Evolutionary conservation across 2,797 vertebrate species (phyloP).

Genomic region (Telmatherina bonti): DNA sequence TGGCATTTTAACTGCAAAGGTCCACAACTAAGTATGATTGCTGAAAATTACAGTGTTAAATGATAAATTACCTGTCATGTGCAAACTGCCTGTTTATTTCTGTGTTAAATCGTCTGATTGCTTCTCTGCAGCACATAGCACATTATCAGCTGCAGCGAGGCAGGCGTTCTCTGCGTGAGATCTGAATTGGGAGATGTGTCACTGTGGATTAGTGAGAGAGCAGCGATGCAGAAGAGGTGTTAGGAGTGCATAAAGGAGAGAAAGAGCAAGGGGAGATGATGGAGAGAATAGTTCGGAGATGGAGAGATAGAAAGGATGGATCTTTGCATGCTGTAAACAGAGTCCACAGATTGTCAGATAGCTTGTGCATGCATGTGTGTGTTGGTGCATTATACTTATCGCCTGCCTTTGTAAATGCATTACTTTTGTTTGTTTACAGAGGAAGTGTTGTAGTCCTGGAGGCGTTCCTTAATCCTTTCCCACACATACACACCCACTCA

Average conservation of each 20-base stretch:
- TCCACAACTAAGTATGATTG: constrained; percentile 32
- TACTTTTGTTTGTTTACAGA: constrained; percentile 49
- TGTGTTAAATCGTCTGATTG: constrained; percentile 74
- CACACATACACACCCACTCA: constrained; percentile 53
- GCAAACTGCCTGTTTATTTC: constrained; percentile 69
- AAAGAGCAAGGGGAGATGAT: constrained; percentile 42
- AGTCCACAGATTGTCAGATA: constrained; percentile 32
- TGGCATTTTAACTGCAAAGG: constrained; percentile 18
- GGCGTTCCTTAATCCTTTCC: constrained; percentile 38
- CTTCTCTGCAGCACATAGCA: constrained; percentile 70
- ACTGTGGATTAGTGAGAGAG: constrained; percentile 55
- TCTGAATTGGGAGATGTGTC: constrained; percentile 64
- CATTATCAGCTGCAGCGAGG: constrained; percentile 72
- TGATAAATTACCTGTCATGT: constrained; percentile 66
- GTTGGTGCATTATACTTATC: constrained; percentile 7
- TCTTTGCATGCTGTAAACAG: constrained; percentile 24
- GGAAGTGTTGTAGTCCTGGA: constrained; percentile 54
- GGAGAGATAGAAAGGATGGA: constrained; percentile 40
- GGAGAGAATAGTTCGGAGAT: constrained; percentile 38
- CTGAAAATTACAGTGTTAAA: constrained; percentile 59
- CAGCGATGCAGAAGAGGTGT: constrained; percentile 48
- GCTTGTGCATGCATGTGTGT: background rate
- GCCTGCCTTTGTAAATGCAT: constrained; percentile 28
- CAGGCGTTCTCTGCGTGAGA: constrained; percentile 65
- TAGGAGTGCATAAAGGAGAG: constrained; percentile 36